These are phyloP conservation scores for Thamnophis elegans DNA, from an alignment of 2,797 vertebrate species.

Conservation along the genomic window DNA sequence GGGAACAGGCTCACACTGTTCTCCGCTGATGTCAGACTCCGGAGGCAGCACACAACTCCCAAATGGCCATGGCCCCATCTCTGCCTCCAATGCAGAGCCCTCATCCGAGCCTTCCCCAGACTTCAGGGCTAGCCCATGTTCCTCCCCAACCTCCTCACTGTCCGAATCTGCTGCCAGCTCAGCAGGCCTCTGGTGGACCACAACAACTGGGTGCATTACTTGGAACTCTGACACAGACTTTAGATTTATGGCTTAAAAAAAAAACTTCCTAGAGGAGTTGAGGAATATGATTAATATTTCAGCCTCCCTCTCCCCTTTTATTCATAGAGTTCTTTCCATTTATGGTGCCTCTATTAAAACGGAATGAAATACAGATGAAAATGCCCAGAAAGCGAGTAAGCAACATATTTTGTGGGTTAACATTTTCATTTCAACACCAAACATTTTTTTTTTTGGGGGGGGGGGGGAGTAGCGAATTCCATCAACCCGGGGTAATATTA, in stretches of 20 bases:
- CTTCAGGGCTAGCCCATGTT: too few species aligned
- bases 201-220: too few species aligned
- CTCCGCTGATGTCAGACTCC: too few species aligned
- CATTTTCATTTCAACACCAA: conserved; percentile 34
- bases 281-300: not conserved
- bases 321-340: conserved; percentile 18
- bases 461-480: conserved; percentile 48
- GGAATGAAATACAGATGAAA: conserved; percentile 41
- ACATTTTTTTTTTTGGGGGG: not conserved
- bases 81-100: too few species aligned
- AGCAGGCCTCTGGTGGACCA: too few species aligned
- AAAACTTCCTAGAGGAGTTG: rapidly evolving
- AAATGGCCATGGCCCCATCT: too few species aligned
- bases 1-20: too few species aligned
- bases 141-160: too few species aligned
- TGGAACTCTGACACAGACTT: not conserved
- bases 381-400: conserved; percentile 46
- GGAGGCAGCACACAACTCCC: too few species aligned
- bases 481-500: conserved; percentile 64
- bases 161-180: too few species aligned
- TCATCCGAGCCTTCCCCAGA: too few species aligned
- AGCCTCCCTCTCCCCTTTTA: not conserved
- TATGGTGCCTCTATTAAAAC: conserved; percentile 11
- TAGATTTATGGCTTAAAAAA: not conserved
- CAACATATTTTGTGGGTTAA: conserved; percentile 38